A percentile compares a stretch with the other conserved stretches of the same genome.
Evolutionary conservation across 2,797 vertebrate species (phyloP).

Genomic region (Microctenopoma stevenorrisi): DNA sequence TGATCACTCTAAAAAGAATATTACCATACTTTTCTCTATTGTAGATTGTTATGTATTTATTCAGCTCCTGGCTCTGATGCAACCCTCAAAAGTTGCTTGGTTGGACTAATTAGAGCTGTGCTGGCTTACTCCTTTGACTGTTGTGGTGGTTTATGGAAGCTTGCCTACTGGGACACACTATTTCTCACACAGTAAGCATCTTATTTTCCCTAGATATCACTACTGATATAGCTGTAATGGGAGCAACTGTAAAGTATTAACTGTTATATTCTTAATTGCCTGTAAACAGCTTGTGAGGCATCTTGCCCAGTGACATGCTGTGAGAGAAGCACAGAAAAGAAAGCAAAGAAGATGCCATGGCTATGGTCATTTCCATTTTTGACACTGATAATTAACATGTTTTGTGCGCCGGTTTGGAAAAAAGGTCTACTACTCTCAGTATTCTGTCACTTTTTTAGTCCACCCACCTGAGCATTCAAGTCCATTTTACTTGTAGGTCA

Average conservation of each 20-base stretch:
- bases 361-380: slow-evolving; percentile 4
- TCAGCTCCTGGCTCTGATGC: slow-evolving; percentile 63
- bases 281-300: slow-evolving; percentile 67
- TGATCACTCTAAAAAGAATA: slow-evolving; percentile 64
- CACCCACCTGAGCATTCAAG: not conserved
- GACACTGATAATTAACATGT: slow-evolving; percentile 13
- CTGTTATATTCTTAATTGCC: slow-evolving; percentile 75
- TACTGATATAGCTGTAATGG: slow-evolving; percentile 68
- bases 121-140: slow-evolving; percentile 68
- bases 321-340: slow-evolving; percentile 18
- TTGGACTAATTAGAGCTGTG: slow-evolving; percentile 70
- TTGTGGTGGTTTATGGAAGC: slow-evolving; percentile 68
- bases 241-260: slow-evolving; percentile 63
- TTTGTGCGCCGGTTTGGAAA: not conserved
- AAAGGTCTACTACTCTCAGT: not conserved
- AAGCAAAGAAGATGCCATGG: slow-evolving; percentile 4
- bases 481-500: slow-evolving; percentile 1
- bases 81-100: slow-evolving; percentile 66
- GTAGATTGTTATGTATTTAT: slow-evolving; percentile 71
- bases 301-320: slow-evolving; percentile 54
- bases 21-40: slow-evolving; percentile 47
- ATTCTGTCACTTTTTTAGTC: not conserved
- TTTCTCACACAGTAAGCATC: slow-evolving; percentile 75
- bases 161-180: slow-evolving; percentile 63
- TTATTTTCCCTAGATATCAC: slow-evolving; percentile 71